Base-by-base conservation (phyloP, 2,113 vertebrate species). In the Macaca mulatta region DNA sequence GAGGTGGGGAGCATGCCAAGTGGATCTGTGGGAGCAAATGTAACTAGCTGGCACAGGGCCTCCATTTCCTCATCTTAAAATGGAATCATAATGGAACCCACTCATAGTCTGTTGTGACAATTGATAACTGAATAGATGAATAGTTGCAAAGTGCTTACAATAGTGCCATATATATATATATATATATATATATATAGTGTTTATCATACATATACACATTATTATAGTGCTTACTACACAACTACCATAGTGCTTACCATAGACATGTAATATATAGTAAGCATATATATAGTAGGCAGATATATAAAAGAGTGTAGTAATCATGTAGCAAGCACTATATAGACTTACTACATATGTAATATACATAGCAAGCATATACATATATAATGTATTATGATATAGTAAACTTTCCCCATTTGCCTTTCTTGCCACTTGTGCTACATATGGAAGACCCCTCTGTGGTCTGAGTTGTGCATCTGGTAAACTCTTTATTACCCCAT, bases 1-100 rank as follows among this genome's bases (percentile, higher is more conserved):
- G 25, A 17, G 20, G 25, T 0, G 35, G 8, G 0, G 2, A 17
- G 5, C 13, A 50, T 50, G 48, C 13, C 8, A 30, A 32, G 38
- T 35, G 40, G 38, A 55, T 35, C 70, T 52, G 45, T n/a, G 6
- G 16, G 30, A 45, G 20, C 55, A n/a, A 14, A 45, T 4, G 43
- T 43, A 35, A 8, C 9, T 2, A 8, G n/a, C 27, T 11, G 27
- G 30, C 74, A 27, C 43, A 25, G 25, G 57, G 50, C 35, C 81
- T 70, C 27, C 0, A 4, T 77, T 50, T 94, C 52, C 70, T 50
- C 80, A 70, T n/a, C 40, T 35, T 84, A n/a, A 50, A n/a, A 72
- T 72, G 61, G 59, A 78, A 25, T 69, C 50, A n/a, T 12, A 57
- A 78, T 43, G 50, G 64, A 89, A 40, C 45, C 16, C 89, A 22